Conservation (phyloP, 2,888 invertebrate genomes). For the Tipula lateralis region DNA sequence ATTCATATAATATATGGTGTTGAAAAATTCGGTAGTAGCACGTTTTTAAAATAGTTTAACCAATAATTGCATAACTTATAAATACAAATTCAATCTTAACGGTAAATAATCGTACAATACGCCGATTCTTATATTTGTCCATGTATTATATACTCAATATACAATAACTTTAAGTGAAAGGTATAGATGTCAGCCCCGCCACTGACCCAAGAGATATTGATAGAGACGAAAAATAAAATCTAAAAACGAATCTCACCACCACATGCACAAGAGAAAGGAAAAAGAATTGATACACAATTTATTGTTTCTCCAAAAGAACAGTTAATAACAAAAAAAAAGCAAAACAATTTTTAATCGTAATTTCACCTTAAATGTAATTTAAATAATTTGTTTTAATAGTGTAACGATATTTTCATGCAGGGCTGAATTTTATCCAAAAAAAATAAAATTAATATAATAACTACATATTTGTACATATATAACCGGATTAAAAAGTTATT, state of each 20-base stretch:
- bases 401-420: neutral
- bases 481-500: neutral
- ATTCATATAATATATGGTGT: neutral
- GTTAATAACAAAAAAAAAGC: neutral
- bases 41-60: neutral
- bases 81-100: neutral
- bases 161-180: slow-evolving; percentile 6
- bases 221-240: neutral
- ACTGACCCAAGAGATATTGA: neutral
- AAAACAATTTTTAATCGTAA: neutral
- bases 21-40: neutral
- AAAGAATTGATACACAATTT: slow-evolving; percentile 7
- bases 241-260: neutral
- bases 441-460: neutral
- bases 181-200: neutral
- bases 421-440: neutral
- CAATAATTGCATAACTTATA: neutral
- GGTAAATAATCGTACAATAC: neutral
- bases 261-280: neutral
- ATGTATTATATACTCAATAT: neutral
- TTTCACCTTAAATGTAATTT: slow-evolving; percentile 19
- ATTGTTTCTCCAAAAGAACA: neutral
- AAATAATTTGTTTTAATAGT: neutral
- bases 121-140: neutral
- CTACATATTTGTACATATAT: neutral